Conservation (phyloP, 2,888 invertebrate genomes). For the Eueremaeus valkanovi region DNA sequence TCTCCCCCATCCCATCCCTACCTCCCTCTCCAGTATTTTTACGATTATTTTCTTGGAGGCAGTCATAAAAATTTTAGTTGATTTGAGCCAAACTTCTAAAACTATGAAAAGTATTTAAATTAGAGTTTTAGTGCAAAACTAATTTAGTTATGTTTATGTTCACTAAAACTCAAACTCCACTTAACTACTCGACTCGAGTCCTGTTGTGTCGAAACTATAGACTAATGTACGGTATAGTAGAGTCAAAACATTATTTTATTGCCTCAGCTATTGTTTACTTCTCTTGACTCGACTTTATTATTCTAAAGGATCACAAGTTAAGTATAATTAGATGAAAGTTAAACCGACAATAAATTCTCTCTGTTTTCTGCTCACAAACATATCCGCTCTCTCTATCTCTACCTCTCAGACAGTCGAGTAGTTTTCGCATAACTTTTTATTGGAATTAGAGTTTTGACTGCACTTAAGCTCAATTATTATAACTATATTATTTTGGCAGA, state of each 20-base stretch:
- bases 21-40: too few relatives aligned
- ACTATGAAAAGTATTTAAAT: background rate
- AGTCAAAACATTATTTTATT: background rate
- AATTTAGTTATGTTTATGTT: background rate
- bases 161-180: too few relatives aligned
- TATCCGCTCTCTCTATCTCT: too few relatives aligned
- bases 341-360: background rate
- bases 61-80: background rate
- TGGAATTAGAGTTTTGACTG: too few relatives aligned
- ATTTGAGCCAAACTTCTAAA: background rate
- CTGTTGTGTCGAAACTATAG: too few relatives aligned
- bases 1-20: too few relatives aligned
- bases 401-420: too few relatives aligned
- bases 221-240: too few relatives aligned
- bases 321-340: conserved; percentile 9
- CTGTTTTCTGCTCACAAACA: background rate
- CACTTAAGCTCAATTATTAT: too few relatives aligned
- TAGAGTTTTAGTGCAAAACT: background rate
- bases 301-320: background rate
- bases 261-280: background rate
- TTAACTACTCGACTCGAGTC: background rate
- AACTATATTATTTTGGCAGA: too few relatives aligned
- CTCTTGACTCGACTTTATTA: background rate
- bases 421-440: too few relatives aligned
- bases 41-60: background rate